These are phyloP conservation scores for Dendrolimus kikuchii DNA, from an alignment of 1,140 invertebrate genomes.

Conservation along the genomic window DNA sequence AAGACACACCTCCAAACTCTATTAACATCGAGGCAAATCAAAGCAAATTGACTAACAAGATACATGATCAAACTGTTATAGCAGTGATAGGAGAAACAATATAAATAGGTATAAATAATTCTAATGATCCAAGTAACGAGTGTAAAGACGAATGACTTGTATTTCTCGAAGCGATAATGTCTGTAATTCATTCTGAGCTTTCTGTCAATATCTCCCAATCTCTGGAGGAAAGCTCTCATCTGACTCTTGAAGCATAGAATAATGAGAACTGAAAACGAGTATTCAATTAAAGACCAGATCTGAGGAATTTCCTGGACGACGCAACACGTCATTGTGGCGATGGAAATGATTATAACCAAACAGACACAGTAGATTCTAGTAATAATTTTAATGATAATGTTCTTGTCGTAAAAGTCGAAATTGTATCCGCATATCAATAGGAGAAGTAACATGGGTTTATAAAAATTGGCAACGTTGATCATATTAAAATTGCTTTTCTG, in stretches of 20 bases:
- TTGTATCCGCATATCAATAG: slow-evolving; percentile 46
- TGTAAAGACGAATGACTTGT: slow-evolving; percentile 22
- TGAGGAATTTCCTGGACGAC: slow-evolving; percentile 20
- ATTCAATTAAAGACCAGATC: slow-evolving; percentile 46
- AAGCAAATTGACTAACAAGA: slow-evolving; percentile 32
- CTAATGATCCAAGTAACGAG: slow-evolving; percentile 31
- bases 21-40: slow-evolving; percentile 45
- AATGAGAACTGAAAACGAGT: slow-evolving; percentile 26
- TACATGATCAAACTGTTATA: slow-evolving; percentile 26
- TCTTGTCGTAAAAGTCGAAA: slow-evolving; percentile 33
- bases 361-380: slow-evolving; percentile 28
- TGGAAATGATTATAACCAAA: slow-evolving; percentile 26
- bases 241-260: slow-evolving; percentile 34
- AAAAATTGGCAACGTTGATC: slow-evolving; percentile 21
- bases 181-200: slow-evolving; percentile 35
- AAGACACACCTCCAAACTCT: slow-evolving; percentile 48
- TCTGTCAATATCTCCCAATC: slow-evolving; percentile 31
- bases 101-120: slow-evolving; percentile 27
- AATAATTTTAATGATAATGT: slow-evolving; percentile 16
- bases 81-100: slow-evolving; percentile 30
- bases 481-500: slow-evolving; percentile 3
- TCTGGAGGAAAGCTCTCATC: slow-evolving; percentile 26
- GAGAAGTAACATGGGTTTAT: slow-evolving; percentile 29
- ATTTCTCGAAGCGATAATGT: slow-evolving; percentile 23
- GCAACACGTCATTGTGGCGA: slow-evolving; percentile 35